Evolutionary conservation across 2,113 vertebrate species (phyloP), one percentile per base, ranked within the genome.

Genomic region (Sceloporus tristichus): DNA sequence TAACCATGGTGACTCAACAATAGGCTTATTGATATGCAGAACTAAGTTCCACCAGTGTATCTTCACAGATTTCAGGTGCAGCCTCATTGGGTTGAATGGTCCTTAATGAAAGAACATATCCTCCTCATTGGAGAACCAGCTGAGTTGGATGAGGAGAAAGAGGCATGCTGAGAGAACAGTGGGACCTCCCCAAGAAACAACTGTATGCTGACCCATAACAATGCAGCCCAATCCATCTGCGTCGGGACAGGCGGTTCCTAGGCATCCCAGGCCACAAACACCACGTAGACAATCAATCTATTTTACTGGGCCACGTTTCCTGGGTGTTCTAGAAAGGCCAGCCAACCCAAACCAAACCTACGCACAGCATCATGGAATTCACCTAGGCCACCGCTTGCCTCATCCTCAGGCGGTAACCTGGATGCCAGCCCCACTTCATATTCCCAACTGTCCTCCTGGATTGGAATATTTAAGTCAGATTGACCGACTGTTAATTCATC

Each of bases 401-500:
- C 23, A 14, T 7, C 13, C 0, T 27, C 38, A 29, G 16, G 13
- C 0, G 3, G 2, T 38, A 21, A 38, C 16, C 19, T 79, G 85
- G 75, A 70, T 70, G 85, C 85, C 76, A 9, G 29, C 65, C 0
- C 85, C 42, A 14, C 29, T 14, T 53, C 48, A 62, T 5, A 3
- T 54, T 29, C 19, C 42, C 40, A 1, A 9, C 40, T 86, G 62
- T 34, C 85, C 85, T 13, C 85, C 85, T 1, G 85, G 75, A 14
- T 16, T 86, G 62, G 85, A 79, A 38, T 79, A 79, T 54, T 86
- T 86, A 42, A 18, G 2, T 27, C 85, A 86, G 8, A 9, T 86
- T 27, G 85, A 86, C 2, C 42, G 76, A 16, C 34, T 99, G 75
- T 92, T 99, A 91, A 94, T 99, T 95, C 98, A 99, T 94, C 98